A percentile compares a stretch with the other conserved stretches of the same genome.
Evolutionary conservation across 2,113 vertebrate genomes (phyloP).

Genomic region (Vombatus ursinus): DNA sequence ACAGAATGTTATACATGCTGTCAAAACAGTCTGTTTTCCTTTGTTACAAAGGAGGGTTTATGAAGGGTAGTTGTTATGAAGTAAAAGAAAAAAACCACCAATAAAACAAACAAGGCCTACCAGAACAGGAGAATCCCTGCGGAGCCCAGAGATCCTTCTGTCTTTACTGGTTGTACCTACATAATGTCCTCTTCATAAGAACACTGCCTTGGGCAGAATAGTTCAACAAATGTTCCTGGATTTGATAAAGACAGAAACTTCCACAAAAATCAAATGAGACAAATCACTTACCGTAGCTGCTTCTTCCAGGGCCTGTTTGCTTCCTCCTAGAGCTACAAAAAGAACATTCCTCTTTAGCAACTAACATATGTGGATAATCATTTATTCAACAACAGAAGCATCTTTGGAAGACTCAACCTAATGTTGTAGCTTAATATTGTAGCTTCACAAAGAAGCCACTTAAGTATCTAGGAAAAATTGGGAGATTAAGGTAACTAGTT

Average conservation of each 20-base stretch:
- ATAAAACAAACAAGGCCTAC: background rate
- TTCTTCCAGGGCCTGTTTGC: constrained; percentile 75
- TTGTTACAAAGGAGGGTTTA: background rate
- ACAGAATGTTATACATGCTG: background rate
- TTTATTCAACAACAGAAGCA: background rate
- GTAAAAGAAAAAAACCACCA: background rate
- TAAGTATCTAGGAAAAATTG: background rate
- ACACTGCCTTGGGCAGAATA: background rate
- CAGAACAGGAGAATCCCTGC: background rate
- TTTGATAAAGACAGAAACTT: background rate
- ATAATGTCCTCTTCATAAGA: background rate
- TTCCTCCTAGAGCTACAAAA: constrained; percentile 80
- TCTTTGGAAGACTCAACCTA: background rate
- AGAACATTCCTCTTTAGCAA: constrained; percentile 15
- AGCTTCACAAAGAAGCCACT: background rate
- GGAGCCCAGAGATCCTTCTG: background rate
- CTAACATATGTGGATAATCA: constrained; percentile 11
- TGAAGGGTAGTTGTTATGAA: background rate
- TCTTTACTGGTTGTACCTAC: too few relatives aligned
- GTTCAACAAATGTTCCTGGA: background rate
- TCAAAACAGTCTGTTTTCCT: background rate
- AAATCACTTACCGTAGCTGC: constrained; percentile 78
- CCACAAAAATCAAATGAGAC: background rate
- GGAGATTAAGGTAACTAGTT: background rate
- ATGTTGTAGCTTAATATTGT: background rate